Conservation (phyloP, 2,797 vertebrate species). For the Hippocampus kuda region DNA sequence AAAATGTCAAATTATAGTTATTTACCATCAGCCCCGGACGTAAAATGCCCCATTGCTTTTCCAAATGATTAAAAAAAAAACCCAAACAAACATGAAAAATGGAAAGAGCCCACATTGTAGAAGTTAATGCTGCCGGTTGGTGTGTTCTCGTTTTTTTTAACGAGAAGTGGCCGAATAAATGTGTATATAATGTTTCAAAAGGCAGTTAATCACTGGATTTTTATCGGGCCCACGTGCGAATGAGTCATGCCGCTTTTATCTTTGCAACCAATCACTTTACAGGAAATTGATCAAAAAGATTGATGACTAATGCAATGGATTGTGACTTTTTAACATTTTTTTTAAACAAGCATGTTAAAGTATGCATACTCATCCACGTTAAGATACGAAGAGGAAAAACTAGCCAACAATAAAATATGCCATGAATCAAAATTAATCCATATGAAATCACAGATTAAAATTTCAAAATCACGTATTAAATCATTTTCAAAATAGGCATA, state of each 20-base stretch:
- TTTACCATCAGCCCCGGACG: not conserved
- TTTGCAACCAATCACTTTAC: not conserved
- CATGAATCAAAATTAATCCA: no score
- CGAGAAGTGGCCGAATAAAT: not conserved
- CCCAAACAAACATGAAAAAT: not conserved
- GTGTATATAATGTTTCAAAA: not conserved
- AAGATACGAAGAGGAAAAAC: no score
- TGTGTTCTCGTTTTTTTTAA: not conserved
- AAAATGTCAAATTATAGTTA: no score
- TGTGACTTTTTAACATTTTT: not conserved
- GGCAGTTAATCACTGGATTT: not conserved
- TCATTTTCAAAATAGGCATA: no score
- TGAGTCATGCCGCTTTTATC: not conserved
- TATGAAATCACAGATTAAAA: not conserved
- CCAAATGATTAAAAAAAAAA: no score
- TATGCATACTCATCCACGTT: not conserved
- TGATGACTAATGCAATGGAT: not conserved
- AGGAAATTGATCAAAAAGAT: slow-evolving; percentile 5
- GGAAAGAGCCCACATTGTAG: not conserved
- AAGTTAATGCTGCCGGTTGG: not conserved
- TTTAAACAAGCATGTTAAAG: not conserved
- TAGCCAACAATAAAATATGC: no score
- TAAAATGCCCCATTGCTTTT: not conserved
- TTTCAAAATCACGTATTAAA: no score
- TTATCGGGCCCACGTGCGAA: not conserved